phyloP scores from a whole-genome alignment of 2,113 vertebrate genomes.

The Felis catus region DNA sequence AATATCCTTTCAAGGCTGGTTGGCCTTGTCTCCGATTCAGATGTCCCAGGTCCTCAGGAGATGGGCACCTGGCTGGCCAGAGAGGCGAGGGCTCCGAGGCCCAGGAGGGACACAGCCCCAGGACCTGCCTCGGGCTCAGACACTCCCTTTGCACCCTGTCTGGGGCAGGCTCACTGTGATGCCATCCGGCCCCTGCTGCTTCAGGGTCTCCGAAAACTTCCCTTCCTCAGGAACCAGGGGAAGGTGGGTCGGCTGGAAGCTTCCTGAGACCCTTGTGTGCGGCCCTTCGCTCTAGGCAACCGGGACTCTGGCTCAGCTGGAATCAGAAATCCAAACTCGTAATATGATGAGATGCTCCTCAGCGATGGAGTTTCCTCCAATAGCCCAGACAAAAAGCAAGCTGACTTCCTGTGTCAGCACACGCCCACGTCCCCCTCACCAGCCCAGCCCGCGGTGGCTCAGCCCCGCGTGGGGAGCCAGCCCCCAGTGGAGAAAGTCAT shows the following conservation, averaged over 20 bases:
- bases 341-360: background rate
- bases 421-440: accelerated
- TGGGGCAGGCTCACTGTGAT: background rate
- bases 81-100: background rate
- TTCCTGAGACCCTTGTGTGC: accelerated
- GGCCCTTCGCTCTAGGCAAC: background rate
- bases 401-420: background rate
- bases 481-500: no score
- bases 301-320: constrained; percentile 72
- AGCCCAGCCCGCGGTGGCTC: accelerated
- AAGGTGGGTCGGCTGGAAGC: background rate
- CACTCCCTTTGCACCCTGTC: accelerated
- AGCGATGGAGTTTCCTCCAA: background rate
- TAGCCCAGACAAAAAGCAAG: background rate
- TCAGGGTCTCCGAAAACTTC: background rate
- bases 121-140: background rate
- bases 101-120: background rate
- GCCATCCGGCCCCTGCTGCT: background rate
- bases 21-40: background rate
- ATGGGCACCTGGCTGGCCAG: background rate
- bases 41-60: background rate
- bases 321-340: constrained; percentile 90
- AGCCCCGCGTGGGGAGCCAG: background rate
- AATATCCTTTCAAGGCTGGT: background rate
- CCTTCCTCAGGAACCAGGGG: accelerated